These are phyloP conservation scores for Potamilus streckersoni DNA, from an alignment of 1,140 invertebrate species.

Conservation along the genomic window DNA sequence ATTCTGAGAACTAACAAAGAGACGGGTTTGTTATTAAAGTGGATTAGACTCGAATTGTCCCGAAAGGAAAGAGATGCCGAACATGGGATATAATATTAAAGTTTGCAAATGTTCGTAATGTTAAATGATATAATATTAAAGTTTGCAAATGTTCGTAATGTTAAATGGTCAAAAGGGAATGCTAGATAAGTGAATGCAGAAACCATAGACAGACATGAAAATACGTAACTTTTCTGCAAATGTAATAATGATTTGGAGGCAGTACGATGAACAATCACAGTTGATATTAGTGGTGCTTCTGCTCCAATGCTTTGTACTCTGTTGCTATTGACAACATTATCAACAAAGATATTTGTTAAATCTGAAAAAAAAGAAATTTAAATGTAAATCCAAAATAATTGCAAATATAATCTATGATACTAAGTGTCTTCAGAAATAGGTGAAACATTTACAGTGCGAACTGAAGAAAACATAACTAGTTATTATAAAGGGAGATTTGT, in stretches of 20 bases:
- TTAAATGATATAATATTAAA: no score
- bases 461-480: conserved; percentile 9
- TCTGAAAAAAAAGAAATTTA: conserved; percentile 3
- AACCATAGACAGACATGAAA: neutral
- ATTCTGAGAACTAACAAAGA: no score
- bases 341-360: conserved; percentile 1
- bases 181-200: neutral
- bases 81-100: conserved; percentile 21
- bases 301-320: conserved; percentile 14
- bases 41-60: no score
- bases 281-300: neutral
- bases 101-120: conserved; percentile 25
- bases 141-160: conserved; percentile 20
- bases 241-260: neutral
- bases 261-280: neutral
- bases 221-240: neutral
- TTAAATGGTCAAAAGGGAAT: neutral
- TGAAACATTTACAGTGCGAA: neutral
- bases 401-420: conserved; percentile 20
- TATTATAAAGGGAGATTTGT: conserved; percentile 13
- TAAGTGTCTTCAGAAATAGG: conserved; percentile 21
- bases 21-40: no score
- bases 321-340: conserved; percentile 21
- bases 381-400: conserved; percentile 9
- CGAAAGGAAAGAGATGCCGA: neutral